These are phyloP conservation scores for Eueides isabella DNA, from an alignment of 1,140 invertebrate genomes.

Conservation along the genomic window DNA sequence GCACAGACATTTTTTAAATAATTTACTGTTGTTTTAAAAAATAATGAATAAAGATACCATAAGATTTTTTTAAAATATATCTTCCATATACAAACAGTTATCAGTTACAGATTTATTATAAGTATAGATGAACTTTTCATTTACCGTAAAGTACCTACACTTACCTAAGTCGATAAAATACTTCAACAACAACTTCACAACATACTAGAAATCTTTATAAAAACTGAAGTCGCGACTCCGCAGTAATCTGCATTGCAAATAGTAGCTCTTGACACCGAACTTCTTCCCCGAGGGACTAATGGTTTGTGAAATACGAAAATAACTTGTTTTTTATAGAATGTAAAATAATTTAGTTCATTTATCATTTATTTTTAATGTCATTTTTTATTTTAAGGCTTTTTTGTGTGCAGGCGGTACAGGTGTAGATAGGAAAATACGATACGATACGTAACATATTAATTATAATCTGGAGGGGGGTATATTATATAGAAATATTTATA, in stretches of 20 bases:
- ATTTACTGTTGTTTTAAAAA: too few species aligned
- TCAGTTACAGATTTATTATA: too few species aligned
- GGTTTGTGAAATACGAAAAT: background rate
- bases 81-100: too few species aligned
- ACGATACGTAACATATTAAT: too few species aligned
- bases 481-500: too few species aligned
- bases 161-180: background rate
- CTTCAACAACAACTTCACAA: background rate
- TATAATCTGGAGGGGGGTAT: too few species aligned
- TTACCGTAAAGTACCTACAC: background rate
- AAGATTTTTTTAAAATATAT: too few species aligned
- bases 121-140: too few species aligned
- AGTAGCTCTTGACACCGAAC: constrained; percentile 2
- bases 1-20: too few species aligned
- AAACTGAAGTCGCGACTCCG: background rate
- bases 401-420: too few species aligned
- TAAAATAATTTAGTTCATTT: background rate
- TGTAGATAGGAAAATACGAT: too few species aligned
- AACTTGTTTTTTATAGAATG: background rate
- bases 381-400: background rate
- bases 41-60: too few species aligned
- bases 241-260: constrained; percentile 1
- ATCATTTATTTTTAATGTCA: background rate
- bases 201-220: background rate
- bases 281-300: background rate